Evolutionary conservation across 1,140 invertebrate genomes (phyloP).

Genomic region (Macrosteles quadrilineatus): DNA sequence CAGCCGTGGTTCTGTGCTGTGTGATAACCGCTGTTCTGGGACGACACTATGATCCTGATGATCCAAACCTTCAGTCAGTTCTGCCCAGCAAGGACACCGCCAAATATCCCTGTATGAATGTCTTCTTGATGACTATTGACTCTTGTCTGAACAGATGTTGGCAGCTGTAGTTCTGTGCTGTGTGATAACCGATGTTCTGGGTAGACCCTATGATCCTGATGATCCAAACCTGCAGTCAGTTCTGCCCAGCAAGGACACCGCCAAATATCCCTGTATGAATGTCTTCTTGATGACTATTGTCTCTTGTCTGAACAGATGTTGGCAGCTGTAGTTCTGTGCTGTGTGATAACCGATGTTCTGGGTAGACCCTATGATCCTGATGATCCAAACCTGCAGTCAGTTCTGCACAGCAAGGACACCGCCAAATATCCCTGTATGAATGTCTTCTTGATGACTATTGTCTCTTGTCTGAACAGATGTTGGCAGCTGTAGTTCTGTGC

Average conservation of each 20-base stretch:
- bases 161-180: not conserved
- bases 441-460: too few species aligned
- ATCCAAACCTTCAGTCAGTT: constrained; percentile 49
- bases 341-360: not conserved
- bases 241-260: constrained; percentile 60
- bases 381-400: constrained; percentile 44
- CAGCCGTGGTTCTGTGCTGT: not conserved
- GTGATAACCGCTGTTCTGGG: not conserved
- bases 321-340: not conserved
- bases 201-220: constrained; percentile 38
- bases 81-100: constrained; percentile 62
- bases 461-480: too few species aligned
- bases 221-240: constrained; percentile 49
- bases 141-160: not conserved
- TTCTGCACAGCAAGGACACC: constrained; percentile 62
- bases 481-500: too few species aligned
- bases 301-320: not conserved
- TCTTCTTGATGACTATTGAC: too few species aligned
- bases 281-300: too few species aligned
- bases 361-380: constrained; percentile 39
- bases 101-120: too few species aligned
- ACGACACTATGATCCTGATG: constrained; percentile 40
- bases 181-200: not conserved
- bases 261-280: too few species aligned
- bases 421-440: too few species aligned